A percentile compares a stretch with the other conserved stretches of the same genome.
These are phyloP conservation scores for Hyles vespertilio DNA, from an alignment of 1,140 invertebrate species.

Conservation along the genomic window DNA sequence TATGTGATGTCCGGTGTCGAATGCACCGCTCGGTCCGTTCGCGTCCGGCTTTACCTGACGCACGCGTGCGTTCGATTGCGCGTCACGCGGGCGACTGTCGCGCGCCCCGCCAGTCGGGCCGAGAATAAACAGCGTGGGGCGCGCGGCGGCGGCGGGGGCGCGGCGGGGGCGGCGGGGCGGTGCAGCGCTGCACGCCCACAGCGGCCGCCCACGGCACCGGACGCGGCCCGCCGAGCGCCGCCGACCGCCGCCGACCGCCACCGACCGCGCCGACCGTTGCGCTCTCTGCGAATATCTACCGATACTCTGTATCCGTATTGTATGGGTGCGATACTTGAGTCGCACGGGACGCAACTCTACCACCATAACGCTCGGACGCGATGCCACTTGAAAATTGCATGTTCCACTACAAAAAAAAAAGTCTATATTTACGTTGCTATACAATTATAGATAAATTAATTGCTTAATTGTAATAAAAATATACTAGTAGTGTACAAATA, in stretches of 20 bases:
- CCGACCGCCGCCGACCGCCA: conserved; percentile 32
- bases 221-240: conserved; percentile 6
- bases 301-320: too few relatives aligned
- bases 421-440: too few relatives aligned
- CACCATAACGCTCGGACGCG: conserved; percentile 1
- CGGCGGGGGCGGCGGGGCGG: conserved; percentile 44
- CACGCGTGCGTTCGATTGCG: conserved; percentile 50
- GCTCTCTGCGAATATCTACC: too few relatives aligned
- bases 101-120: conserved; percentile 50
- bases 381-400: not conserved
- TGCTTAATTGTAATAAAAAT: too few relatives aligned
- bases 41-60: conserved; percentile 40
- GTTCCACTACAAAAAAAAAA: too few relatives aligned
- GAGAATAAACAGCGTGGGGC: conserved; percentile 69
- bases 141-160: conserved; percentile 37
- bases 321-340: too few relatives aligned
- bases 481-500: too few relatives aligned
- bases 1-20: conserved; percentile 49
- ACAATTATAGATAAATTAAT: too few relatives aligned
- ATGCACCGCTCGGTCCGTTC: conserved; percentile 55
- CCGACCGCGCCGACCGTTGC: too few relatives aligned
- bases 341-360: not conserved
- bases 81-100: conserved; percentile 70
- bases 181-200: conserved; percentile 64
- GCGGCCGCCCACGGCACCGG: conserved; percentile 30